Conservation (phyloP, 2,888 invertebrate species). For the Agrenia bidenticulata region DNA sequence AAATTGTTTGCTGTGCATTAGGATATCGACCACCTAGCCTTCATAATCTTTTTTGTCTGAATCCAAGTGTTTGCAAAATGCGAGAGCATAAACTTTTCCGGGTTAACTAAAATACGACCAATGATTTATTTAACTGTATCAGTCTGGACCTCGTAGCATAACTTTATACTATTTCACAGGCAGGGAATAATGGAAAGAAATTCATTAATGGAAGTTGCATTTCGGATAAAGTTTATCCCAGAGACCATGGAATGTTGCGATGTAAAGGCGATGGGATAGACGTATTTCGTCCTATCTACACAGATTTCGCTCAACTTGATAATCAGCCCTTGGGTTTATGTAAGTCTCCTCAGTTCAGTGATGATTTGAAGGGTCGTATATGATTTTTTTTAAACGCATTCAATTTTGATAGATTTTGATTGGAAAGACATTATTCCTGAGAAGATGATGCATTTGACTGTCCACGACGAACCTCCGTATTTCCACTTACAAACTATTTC, state of each 20-base stretch:
- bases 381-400: background rate
- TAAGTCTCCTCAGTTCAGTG: background rate
- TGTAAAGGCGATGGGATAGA: slow-evolving; percentile 43
- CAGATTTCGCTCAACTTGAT: slow-evolving; percentile 29
- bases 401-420: slow-evolving; percentile 25
- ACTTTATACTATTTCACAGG: too few species aligned
- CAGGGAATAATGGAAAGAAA: slow-evolving; percentile 28
- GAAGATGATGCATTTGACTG: slow-evolving; percentile 32
- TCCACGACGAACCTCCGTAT: slow-evolving; percentile 17
- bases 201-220: slow-evolving; percentile 31
- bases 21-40: slow-evolving; percentile 20
- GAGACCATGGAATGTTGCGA: slow-evolving; percentile 33
- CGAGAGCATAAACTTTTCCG: slow-evolving; percentile 27
- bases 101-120: slow-evolving; percentile 15
- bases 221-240: slow-evolving; percentile 29
- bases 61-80: slow-evolving; percentile 36
- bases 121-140: slow-evolving; percentile 13
- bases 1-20: slow-evolving; percentile 32
- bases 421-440: slow-evolving; percentile 33
- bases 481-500: slow-evolving; percentile 14
- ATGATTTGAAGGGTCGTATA: too few species aligned
- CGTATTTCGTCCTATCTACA: slow-evolving; percentile 31
- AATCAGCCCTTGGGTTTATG: slow-evolving; percentile 11
- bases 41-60: slow-evolving; percentile 28
- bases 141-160: too few species aligned